Percentiles rank a stretch among this genome's conserved stretches.
Evolutionary conservation across 2,113 vertebrate genomes (phyloP).

Genomic region (Cariama cristata): DNA sequence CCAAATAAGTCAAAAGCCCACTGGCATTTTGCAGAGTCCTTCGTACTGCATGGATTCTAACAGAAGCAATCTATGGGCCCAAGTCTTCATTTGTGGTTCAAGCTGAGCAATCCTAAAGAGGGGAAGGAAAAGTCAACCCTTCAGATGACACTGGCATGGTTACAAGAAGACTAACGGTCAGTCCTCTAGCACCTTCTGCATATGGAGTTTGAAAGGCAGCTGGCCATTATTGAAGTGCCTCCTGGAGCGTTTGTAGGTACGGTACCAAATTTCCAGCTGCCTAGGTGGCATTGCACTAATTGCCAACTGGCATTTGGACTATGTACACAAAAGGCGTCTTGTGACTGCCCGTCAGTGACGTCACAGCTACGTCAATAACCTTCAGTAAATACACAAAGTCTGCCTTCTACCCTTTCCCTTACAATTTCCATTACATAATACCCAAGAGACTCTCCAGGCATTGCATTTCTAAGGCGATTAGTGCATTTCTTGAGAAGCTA

Average conservation of each 20-base stretch:
- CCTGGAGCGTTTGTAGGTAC: background rate
- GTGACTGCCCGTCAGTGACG: background rate
- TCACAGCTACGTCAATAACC: constrained; percentile 25
- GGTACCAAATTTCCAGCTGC: background rate
- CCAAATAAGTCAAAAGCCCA: background rate
- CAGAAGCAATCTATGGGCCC: background rate
- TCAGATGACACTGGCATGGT: background rate
- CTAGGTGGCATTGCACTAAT: background rate
- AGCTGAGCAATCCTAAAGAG: background rate
- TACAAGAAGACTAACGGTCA: background rate
- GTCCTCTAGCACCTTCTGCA: background rate
- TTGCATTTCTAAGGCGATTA: constrained; percentile 41
- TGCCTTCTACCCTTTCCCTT: constrained; percentile 30
- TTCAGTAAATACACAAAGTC: constrained; percentile 6
- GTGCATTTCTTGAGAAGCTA: constrained; percentile 22
- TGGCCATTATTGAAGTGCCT: background rate
- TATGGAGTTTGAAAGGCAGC: background rate
- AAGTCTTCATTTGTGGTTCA: background rate
- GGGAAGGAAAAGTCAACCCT: background rate
- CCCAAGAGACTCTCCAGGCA: background rate
- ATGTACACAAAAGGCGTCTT: background rate
- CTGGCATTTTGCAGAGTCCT: background rate
- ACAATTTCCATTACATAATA: constrained; percentile 21
- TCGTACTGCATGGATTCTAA: background rate
- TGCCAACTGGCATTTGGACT: constrained; percentile 1